Evolutionary conservation across 2,113 vertebrate species (phyloP), one percentile per base, ranked within the genome.

Genomic region (Eurypyga helias): DNA sequence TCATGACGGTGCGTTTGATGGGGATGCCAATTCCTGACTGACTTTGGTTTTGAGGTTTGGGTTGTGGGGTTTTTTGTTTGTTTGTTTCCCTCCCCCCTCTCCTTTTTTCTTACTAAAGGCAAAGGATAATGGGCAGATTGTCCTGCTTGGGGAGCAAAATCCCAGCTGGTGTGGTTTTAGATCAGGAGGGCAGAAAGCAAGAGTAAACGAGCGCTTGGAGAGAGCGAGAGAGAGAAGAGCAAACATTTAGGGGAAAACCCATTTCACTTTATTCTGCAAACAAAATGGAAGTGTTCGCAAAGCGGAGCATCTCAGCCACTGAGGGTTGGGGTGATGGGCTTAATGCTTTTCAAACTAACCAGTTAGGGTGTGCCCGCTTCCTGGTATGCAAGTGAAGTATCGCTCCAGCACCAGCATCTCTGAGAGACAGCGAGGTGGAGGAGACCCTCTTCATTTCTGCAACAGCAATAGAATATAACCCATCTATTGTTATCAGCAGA

Each of bases 51-150:
- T 24, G 45, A 60, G 11, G 34, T 38, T 71, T 76, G 36, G 2
- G 7, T 51, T 3, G 45, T 45, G 45, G 17, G 45, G 45, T 6
- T 16, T 49, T 36, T 19, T 6, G n/a, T 33, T 43, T 34, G n/a
- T 75, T 48, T 17, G 11, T 21, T 65, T 45, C 12, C 9, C 23
- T 49, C 31, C 73, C 18, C 7, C 7, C 3, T 57, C 10, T 70
- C 10, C 20, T 52, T 72, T 51, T 71, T 49, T 48, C 67, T 77
- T 79, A 28, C 55, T 84, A 54, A 91, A 91, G 45, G 29, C n/a
- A 18, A 76, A 85, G 61, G 54, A 29, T 78, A 94, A 65, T 13
- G 48, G 95, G 82, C 82, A 81, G 90, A 79, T 95, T 95, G 76
- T 90, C 62, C 79, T 92, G 61, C 86, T 23, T 54, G 69, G 71